These are phyloP conservation scores for Tetramorium simillimum DNA, from an alignment of 1,140 invertebrate species.

Conservation along the genomic window DNA sequence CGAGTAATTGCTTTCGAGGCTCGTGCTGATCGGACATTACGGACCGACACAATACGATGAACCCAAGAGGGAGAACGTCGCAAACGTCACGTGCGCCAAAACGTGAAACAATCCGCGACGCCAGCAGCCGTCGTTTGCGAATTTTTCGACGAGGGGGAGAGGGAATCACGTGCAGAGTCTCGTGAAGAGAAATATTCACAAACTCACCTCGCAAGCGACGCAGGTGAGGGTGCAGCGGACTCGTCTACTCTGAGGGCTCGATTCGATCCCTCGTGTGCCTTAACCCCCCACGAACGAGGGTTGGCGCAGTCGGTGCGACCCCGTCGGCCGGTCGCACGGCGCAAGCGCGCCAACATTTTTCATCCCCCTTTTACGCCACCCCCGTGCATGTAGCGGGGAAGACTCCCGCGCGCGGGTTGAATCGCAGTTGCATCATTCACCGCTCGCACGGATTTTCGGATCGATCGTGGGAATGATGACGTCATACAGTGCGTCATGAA, in stretches of 20 bases:
- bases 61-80: no score
- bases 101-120: neutral
- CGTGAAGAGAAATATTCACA: neutral
- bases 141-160: neutral
- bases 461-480: slow-evolving; percentile 28
- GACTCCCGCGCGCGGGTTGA: neutral
- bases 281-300: slow-evolving; percentile 37
- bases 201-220: slow-evolving; percentile 49
- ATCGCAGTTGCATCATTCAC: slow-evolving; percentile 41
- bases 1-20: neutral
- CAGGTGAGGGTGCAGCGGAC: slow-evolving; percentile 46
- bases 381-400: neutral
- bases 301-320: slow-evolving; percentile 27
- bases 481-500: neutral
- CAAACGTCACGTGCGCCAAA: neutral
- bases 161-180: neutral
- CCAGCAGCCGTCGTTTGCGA: neutral
- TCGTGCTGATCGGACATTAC: neutral
- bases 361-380: neutral
- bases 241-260: slow-evolving; percentile 60
- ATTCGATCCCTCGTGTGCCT: slow-evolving; percentile 70
- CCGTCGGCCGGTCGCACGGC: slow-evolving; percentile 2
- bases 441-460: neutral
- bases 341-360: slow-evolving; percentile 61
- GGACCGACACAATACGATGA: neutral